These are phyloP conservation scores for Gavialis gangeticus DNA, from an alignment of 2,113 vertebrate species.

Conservation along the genomic window DNA sequence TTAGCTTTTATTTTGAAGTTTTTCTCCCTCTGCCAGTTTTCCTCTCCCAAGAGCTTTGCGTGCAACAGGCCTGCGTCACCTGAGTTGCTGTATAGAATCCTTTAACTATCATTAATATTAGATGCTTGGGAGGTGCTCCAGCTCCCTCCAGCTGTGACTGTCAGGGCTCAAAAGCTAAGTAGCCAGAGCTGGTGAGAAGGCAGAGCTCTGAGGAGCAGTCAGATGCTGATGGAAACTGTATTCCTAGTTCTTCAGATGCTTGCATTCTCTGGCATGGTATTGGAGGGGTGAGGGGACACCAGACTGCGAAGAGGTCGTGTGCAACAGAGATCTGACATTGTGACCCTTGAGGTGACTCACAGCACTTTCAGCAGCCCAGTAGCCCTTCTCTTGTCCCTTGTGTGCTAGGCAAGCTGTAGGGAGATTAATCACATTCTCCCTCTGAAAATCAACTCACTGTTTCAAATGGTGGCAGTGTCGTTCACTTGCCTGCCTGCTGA, in stretches of 20 bases:
- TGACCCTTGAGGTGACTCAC: neutral
- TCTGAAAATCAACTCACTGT: neutral
- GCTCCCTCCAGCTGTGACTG: neutral
- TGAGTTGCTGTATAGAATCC: neutral
- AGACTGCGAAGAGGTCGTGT: neutral
- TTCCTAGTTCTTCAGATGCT: neutral
- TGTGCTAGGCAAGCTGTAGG: neutral
- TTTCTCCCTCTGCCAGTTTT: neutral
- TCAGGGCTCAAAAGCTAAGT: neutral
- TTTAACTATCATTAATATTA: neutral
- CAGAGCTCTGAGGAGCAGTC: neutral
- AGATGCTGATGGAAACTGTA: neutral
- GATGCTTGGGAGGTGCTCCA: neutral
- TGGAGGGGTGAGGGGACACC: neutral
- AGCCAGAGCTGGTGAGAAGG: neutral
- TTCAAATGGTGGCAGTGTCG: neutral
- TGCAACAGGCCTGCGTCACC: neutral
- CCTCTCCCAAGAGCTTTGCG: neutral
- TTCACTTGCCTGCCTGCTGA: neutral
- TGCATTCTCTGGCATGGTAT: neutral
- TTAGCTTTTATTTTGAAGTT: neutral
- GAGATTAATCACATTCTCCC: neutral
- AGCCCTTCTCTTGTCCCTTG: too few species aligned
- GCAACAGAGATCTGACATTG: neutral
- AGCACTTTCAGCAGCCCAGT: accelerated